Evolutionary conservation across 1,140 invertebrate genomes (phyloP).

Genomic region (Asbolus verrucosus): DNA sequence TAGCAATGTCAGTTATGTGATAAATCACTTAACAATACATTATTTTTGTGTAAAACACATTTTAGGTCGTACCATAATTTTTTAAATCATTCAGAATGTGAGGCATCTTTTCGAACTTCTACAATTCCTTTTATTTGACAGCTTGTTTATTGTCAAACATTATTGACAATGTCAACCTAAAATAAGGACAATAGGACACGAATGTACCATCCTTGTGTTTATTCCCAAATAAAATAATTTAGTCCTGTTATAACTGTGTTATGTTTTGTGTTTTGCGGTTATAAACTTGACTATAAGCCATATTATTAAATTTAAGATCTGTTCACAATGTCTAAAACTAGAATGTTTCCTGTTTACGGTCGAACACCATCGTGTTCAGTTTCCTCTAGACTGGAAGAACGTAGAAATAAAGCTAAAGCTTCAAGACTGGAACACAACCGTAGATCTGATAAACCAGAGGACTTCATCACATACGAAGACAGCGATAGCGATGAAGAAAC

Average conservation of each 20-base stretch:
- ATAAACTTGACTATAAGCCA: no score
- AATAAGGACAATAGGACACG: no score
- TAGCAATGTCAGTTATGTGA: no score
- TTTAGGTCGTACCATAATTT: no score
- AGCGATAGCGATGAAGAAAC: conserved; percentile 87
- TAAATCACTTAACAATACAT: no score
- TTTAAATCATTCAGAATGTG: no score
- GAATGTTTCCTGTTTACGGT: conserved; percentile 72
- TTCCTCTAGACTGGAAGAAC: conserved; percentile 77
- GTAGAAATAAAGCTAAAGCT: conserved; percentile 74
- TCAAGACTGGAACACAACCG: conserved; percentile 75
- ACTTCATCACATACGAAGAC: conserved; percentile 89
- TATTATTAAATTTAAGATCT: neutral
- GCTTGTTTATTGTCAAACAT: neutral
- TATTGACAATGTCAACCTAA: no score
- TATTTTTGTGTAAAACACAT: no score
- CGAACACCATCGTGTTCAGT: conserved; percentile 79
- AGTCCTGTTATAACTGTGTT: conserved; percentile 6
- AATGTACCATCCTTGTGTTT: no score
- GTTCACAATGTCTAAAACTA: conserved; percentile 69
- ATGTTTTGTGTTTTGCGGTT: no score
- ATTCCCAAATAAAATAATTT: neutral
- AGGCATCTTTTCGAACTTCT: no score
- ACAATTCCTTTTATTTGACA: conserved; percentile 22
- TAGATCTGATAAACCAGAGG: conserved; percentile 88